These are phyloP conservation scores for Elymnias hypermnestra DNA, from an alignment of 1,140 invertebrate genomes.

Conservation along the genomic window DNA sequence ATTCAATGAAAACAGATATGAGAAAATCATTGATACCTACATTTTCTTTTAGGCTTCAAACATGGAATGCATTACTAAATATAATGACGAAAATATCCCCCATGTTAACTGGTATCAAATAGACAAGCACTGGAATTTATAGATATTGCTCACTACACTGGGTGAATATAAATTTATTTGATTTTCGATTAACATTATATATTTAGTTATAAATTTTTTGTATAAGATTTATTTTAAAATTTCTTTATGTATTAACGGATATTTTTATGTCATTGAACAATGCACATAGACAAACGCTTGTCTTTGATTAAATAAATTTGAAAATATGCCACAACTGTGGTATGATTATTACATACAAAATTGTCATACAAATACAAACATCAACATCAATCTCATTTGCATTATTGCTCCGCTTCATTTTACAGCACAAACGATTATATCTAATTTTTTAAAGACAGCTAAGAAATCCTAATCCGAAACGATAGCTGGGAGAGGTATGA, in stretches of 20 bases:
- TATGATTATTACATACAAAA: too few species aligned
- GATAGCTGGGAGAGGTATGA: too few species aligned
- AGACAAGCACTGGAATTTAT: slow-evolving; percentile 40
- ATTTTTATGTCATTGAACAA: too few species aligned
- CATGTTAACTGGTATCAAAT: slow-evolving; percentile 38
- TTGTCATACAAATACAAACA: too few species aligned
- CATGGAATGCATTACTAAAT: slow-evolving; percentile 54
- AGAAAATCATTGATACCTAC: too few species aligned
- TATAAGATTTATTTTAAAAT: background rate
- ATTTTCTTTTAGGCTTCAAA: too few species aligned
- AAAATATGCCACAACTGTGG: too few species aligned
- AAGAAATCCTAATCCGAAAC: slow-evolving; percentile 9
- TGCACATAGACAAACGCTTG: too few species aligned
- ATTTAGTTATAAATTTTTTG: too few species aligned
- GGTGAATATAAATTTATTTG: background rate
- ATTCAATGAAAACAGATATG: background rate
- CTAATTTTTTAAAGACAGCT: too few species aligned
- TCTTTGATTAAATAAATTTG: too few species aligned
- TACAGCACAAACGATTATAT: background rate
- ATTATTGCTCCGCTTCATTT: slow-evolving; percentile 8
- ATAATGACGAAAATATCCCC: slow-evolving; percentile 22
- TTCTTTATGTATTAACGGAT: background rate
- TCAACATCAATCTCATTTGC: background rate
- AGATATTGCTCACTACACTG: slow-evolving; percentile 10
- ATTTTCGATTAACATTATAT: background rate